Conservation (phyloP, 1,140 invertebrate genomes). For the Oreohelix idahoensis region DNA sequence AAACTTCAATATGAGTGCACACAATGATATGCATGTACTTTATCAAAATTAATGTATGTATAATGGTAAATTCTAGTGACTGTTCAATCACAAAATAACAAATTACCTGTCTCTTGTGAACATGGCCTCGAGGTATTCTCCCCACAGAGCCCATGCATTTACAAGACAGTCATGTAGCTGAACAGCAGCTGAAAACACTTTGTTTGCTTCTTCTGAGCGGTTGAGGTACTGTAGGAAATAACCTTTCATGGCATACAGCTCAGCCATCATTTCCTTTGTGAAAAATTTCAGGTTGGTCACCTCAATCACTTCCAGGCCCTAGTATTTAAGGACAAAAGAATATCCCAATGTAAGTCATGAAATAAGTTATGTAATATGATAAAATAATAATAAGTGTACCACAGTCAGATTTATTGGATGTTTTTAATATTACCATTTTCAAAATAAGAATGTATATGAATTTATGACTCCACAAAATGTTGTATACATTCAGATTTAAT, state of each 20-base stretch:
- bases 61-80: too few relatives aligned
- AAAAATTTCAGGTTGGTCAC: slow-evolving; percentile 96
- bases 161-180: slow-evolving; percentile 93
- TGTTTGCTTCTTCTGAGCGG: slow-evolving; percentile 92
- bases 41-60: too few relatives aligned
- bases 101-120: slow-evolving; percentile 71
- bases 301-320: slow-evolving; percentile 93
- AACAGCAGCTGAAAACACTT: slow-evolving; percentile 93
- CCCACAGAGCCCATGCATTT: slow-evolving; percentile 97
- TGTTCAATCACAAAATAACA: not conserved
- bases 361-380: too few relatives aligned
- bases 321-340: slow-evolving; percentile 32
- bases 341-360: too few relatives aligned
- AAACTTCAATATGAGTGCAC: too few relatives aligned
- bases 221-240: slow-evolving; percentile 87
- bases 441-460: too few relatives aligned
- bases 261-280: slow-evolving; percentile 96
- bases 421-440: too few relatives aligned
- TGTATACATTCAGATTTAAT: too few relatives aligned
- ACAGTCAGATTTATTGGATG: too few relatives aligned
- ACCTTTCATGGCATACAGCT: slow-evolving; percentile 96
- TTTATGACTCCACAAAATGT: too few relatives aligned
- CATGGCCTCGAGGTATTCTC: slow-evolving; percentile 91
- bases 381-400: too few relatives aligned
- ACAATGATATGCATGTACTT: too few relatives aligned